Percentiles rank a stretch among this genome's conserved stretches.
Conservation (phyloP, 2,888 invertebrate genomes). For the Pristionchus japonicus region DNA sequence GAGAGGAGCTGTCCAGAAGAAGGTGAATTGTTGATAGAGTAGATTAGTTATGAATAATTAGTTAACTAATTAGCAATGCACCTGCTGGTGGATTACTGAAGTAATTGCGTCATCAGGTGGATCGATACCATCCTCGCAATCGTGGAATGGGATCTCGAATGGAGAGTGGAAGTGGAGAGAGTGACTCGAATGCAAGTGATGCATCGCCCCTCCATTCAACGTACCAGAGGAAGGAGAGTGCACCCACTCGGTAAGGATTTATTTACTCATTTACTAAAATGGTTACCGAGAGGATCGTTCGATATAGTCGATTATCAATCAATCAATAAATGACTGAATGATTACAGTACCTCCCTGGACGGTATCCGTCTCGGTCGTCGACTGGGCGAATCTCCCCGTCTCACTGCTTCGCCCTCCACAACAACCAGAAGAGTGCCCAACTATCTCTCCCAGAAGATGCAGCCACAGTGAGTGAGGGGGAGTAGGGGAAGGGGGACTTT, state of each 20-base stretch:
- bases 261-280: no score
- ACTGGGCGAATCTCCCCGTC: conserved; percentile 23
- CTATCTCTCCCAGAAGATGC: conserved; percentile 58
- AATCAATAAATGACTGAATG: no score
- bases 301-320: no score
- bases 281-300: no score
- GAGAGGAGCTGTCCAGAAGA: conserved; percentile 64
- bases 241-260: neutral
- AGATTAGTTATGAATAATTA: no score
- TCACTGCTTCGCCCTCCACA: neutral
- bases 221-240: conserved; percentile 14
- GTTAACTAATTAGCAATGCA: no score
- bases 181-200: conserved; percentile 61
- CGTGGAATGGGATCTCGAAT: conserved; percentile 51
- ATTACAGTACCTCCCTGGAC: no score
- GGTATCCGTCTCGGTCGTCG: conserved; percentile 30
- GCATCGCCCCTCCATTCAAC: conserved; percentile 46
- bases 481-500: neutral
- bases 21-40: no score
- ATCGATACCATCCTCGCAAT: conserved; percentile 57
- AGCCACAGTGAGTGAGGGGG: conserved; percentile 10
- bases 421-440: conserved; percentile 50
- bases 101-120: conserved; percentile 52
- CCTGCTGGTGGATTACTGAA: no score
- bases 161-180: conserved; percentile 57